Conservation (phyloP, 1,140 invertebrate genomes). For the Aricia agestis region DNA sequence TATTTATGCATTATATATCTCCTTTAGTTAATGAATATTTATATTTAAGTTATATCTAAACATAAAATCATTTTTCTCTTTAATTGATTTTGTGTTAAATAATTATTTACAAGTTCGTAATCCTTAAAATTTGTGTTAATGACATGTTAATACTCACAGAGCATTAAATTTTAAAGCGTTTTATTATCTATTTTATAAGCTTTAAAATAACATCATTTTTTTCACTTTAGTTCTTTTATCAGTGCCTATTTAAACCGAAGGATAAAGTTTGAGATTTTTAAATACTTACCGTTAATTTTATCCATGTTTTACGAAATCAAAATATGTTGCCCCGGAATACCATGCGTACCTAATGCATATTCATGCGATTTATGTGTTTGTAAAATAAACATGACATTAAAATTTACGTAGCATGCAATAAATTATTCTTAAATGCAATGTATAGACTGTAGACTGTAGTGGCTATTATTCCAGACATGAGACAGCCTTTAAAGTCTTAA, state of each 20-base stretch:
- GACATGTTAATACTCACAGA: neutral
- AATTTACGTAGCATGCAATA: no score
- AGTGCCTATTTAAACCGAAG: neutral
- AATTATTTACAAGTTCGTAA: constrained; percentile 2
- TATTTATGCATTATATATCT: neutral
- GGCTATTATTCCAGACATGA: no score
- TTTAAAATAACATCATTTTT: neutral
- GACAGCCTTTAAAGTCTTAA: no score
- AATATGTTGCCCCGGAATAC: neutral
- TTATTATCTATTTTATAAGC: neutral
- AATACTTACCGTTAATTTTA: neutral
- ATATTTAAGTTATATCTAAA: constrained; percentile 7
- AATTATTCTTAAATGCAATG: no score
- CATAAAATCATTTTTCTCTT: constrained; percentile 1
- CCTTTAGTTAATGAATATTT: constrained; percentile 6
- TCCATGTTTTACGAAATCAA: neutral
- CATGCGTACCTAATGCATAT: no score
- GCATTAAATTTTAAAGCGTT: neutral
- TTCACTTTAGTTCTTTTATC: neutral
- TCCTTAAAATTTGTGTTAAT: constrained; percentile 1
- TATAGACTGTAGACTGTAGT: no score
- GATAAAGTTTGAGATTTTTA: no score
- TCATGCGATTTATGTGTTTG: no score
- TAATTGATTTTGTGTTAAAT: neutral
- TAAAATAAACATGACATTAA: no score